Conservation (phyloP, 1,140 invertebrate genomes). For the Chironomus tepperi region DNA sequence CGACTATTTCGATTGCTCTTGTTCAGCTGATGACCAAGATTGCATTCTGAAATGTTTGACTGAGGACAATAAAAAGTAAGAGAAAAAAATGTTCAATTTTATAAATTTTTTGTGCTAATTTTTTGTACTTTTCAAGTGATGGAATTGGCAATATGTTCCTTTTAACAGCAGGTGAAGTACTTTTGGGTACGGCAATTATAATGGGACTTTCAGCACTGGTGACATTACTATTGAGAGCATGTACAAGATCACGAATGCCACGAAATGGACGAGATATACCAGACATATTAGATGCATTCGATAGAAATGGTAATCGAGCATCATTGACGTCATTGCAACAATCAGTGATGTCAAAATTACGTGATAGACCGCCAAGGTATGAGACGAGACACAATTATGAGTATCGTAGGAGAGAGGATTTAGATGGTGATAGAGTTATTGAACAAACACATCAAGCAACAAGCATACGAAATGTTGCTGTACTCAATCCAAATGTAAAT, state of each 20-base stretch:
- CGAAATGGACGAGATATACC: background rate
- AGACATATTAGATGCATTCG: background rate
- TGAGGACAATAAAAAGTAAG: background rate
- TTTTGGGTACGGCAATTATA: background rate
- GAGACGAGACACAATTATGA: background rate
- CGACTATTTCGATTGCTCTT: background rate
- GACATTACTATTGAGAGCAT: background rate
- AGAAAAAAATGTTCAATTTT: background rate
- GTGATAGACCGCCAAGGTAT: constrained; percentile 26
- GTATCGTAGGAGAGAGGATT: background rate
- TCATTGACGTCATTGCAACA: constrained; percentile 25
- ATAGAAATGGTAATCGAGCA: background rate
- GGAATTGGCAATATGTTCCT: background rate
- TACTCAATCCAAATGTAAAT: background rate
- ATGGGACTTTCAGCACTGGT: constrained; percentile 8
- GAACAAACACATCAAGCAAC: background rate
- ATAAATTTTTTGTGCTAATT: background rate
- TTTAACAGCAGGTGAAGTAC: background rate
- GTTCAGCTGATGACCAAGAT: background rate
- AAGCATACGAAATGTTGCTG: background rate
- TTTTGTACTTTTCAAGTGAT: background rate
- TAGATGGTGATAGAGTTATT: background rate
- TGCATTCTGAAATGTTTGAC: background rate
- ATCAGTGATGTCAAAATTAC: constrained; percentile 18
- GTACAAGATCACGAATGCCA: background rate